Evolutionary conservation across 2,113 vertebrate species (phyloP).

Genomic region (Phoxinus phoxinus): DNA sequence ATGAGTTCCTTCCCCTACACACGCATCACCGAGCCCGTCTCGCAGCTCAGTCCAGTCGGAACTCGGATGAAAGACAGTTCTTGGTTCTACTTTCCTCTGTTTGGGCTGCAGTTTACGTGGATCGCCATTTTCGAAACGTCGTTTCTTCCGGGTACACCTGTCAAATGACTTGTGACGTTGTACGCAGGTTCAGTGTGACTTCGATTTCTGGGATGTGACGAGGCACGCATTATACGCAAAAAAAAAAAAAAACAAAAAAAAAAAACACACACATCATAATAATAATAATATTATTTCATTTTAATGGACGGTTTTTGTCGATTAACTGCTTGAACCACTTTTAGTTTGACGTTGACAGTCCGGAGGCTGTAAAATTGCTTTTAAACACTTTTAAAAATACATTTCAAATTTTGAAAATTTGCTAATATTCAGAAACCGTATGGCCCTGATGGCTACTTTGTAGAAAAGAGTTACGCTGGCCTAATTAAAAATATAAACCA

Average conservation of each 20-base stretch:
- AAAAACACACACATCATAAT: no score
- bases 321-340: neutral
- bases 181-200: neutral
- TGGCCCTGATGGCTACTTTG: no score
- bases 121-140: neutral
- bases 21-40: neutral
- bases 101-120: neutral
- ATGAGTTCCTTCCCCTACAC: neutral
- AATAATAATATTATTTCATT: neutral
- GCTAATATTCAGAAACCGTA: neutral
- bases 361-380: neutral
- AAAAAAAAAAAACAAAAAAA: neutral
- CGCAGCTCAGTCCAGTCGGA: neutral
- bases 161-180: slow-evolving; percentile 29
- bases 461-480: neutral
- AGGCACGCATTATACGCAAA: no score
- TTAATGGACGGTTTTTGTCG: neutral
- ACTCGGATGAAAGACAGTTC: neutral
- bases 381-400: neutral
- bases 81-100: neutral
- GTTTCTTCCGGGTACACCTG: slow-evolving; percentile 50
- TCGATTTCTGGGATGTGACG: neutral
- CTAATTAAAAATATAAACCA: no score
- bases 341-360: neutral
- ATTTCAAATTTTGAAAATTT: neutral